Evolutionary conservation across 2,888 invertebrate genomes (phyloP).

Genomic region (Camponotus fellah): DNA sequence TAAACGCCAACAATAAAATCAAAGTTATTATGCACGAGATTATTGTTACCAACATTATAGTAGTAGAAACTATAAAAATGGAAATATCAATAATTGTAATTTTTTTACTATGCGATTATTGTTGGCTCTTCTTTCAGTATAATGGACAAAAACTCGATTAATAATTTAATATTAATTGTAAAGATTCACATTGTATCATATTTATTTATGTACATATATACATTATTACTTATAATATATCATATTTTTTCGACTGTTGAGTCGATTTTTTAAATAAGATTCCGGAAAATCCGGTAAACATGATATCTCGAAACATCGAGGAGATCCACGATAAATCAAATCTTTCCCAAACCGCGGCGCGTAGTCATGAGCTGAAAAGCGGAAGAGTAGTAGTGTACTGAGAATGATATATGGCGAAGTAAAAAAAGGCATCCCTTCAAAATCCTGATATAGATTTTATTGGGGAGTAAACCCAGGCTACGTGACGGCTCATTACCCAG

Average conservation of each 20-base stretch:
- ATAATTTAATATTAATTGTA: neutral
- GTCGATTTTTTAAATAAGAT: neutral
- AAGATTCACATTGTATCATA: neutral
- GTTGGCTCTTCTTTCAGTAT: neutral
- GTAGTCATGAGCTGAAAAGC: constrained; percentile 63
- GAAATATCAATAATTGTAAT: too few relatives aligned
- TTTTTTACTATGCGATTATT: too few relatives aligned
- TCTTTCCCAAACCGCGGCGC: constrained; percentile 46
- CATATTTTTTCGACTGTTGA: neutral
- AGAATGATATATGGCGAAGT: constrained; percentile 76
- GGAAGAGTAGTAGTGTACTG: constrained; percentile 47
- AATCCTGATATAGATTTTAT: constrained; percentile 83
- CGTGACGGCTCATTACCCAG: constrained; percentile 84
- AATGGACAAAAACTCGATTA: neutral
- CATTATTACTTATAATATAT: constrained; percentile 5
- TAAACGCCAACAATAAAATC: too few relatives aligned
- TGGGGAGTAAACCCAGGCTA: constrained; percentile 76
- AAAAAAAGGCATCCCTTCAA: constrained; percentile 62
- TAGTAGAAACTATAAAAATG: too few relatives aligned
- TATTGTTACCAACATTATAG: too few relatives aligned
- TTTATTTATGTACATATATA: neutral
- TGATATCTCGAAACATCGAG: constrained; percentile 36
- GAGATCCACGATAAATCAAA: constrained; percentile 69
- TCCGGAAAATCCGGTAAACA: constrained; percentile 19
- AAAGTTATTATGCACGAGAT: too few relatives aligned